These are phyloP conservation scores for Barbus barbus DNA, from an alignment of 2,113 vertebrate genomes.

Conservation along the genomic window DNA sequence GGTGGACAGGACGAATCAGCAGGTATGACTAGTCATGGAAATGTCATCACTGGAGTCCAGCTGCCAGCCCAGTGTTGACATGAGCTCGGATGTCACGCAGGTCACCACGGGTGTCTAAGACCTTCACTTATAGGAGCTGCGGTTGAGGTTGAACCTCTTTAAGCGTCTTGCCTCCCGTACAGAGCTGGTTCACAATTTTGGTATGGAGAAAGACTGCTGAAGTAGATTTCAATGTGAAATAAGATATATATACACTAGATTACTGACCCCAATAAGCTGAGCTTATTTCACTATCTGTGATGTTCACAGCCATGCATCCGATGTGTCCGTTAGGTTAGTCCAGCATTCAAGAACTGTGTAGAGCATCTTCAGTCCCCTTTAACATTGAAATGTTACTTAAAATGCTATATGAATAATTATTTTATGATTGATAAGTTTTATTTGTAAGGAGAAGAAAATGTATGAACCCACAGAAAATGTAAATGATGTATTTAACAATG, in stretches of 20 bases:
- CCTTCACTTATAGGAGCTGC: not conserved
- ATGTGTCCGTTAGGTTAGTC: not conserved
- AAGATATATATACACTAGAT: not conserved
- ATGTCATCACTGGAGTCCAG: slow-evolving; percentile 82
- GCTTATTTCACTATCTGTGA: slow-evolving; percentile 1
- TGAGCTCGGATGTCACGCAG: slow-evolving; percentile 82
- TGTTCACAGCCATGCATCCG: slow-evolving; percentile 12
- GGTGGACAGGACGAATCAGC: slow-evolving; percentile 91
- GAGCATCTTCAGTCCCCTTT: not conserved
- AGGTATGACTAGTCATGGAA: slow-evolving; percentile 96
- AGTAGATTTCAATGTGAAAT: not conserved
- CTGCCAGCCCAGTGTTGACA: slow-evolving; percentile 73
- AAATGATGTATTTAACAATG: slow-evolving; percentile 23
- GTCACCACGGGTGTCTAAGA: slow-evolving; percentile 76
- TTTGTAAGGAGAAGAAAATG: slow-evolving; percentile 16
- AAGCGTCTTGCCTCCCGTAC: not conserved
- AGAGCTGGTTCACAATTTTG: not conserved
- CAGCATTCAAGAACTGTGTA: slow-evolving; percentile 2
- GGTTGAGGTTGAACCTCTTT: too few species aligned
- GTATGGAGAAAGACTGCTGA: slow-evolving; percentile 17
- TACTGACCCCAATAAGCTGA: not conserved
- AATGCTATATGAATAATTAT: slow-evolving; percentile 23
- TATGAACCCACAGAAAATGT: slow-evolving; percentile 4
- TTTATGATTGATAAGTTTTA: slow-evolving; percentile 38
- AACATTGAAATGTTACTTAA: slow-evolving; percentile 27